Conservation (phyloP, 2,888 invertebrate species). For the Cataglyphis albicans region DNA sequence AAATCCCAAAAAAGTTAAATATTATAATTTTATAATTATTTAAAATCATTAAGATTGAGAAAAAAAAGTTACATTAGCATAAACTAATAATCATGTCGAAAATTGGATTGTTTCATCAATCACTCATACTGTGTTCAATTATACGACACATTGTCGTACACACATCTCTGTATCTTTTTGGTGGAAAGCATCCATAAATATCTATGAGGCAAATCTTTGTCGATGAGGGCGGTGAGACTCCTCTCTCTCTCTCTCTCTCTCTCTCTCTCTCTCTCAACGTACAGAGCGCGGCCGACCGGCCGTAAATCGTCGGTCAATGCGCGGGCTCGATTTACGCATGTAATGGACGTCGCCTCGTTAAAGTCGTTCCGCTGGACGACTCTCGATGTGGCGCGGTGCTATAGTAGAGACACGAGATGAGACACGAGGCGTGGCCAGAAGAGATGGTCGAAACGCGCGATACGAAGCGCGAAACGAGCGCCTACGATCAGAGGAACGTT, state of each 20-base stretch:
- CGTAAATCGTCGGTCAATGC: slow-evolving; percentile 48
- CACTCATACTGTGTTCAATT: too few relatives aligned
- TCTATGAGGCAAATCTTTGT: slow-evolving; percentile 2
- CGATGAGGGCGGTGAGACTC: slow-evolving; percentile 34
- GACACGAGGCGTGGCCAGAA: slow-evolving; percentile 37
- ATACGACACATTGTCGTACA: too few relatives aligned
- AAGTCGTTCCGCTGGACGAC: slow-evolving; percentile 48
- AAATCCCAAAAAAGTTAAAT: too few relatives aligned
- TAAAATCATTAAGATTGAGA: too few relatives aligned
- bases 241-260: not conserved
- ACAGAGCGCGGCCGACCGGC: slow-evolving; percentile 11
- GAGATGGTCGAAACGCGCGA: slow-evolving; percentile 35
- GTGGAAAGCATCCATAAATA: too few relatives aligned
- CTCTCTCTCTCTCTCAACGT: not conserved
- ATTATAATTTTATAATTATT: too few relatives aligned
- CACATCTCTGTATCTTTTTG: too few relatives aligned
- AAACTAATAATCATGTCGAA: too few relatives aligned
- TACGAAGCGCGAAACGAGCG: slow-evolving; percentile 32
- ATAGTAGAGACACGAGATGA: slow-evolving; percentile 22
- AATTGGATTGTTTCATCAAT: too few relatives aligned
- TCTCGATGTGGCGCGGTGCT: slow-evolving; percentile 15
- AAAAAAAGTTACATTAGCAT: too few relatives aligned
- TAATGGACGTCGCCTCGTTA: slow-evolving; percentile 52
- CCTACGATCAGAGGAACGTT: not conserved
- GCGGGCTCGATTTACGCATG: slow-evolving; percentile 48